Conservation (phyloP, 2,113 vertebrate species). For the Podiceps cristatus region DNA sequence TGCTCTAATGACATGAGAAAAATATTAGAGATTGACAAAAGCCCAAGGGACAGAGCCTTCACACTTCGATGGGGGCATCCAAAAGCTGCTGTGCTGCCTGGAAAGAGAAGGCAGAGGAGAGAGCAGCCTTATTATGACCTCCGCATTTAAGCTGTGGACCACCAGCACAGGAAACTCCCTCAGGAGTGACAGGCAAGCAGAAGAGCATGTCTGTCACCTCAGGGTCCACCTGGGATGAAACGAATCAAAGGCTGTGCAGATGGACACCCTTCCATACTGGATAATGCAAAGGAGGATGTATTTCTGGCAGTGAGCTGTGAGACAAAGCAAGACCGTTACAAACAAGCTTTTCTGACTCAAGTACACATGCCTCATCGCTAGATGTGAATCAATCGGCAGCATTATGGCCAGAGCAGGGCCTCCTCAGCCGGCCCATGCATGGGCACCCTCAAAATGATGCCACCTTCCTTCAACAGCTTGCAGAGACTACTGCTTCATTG, state of each 20-base stretch:
- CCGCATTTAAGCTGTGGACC: background rate
- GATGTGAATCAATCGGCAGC: background rate
- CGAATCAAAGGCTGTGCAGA: rapidly evolving
- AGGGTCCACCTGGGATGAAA: background rate
- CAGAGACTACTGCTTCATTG: background rate
- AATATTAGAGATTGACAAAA: background rate
- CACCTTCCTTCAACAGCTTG: background rate
- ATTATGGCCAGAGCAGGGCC: background rate
- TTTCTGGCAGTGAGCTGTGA: background rate
- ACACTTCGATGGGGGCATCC: background rate
- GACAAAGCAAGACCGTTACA: rapidly evolving
- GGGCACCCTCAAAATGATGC: background rate
- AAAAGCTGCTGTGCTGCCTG: background rate
- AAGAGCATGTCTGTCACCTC: background rate
- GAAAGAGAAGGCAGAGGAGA: background rate
- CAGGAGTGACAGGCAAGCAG: background rate
- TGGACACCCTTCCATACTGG: background rate
- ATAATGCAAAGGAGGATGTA: background rate
- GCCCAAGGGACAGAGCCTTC: background rate
- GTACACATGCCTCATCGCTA: background rate
- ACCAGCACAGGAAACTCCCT: background rate
- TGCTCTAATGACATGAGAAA: background rate
- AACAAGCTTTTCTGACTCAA: background rate
- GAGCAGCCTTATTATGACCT: background rate
- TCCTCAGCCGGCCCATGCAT: background rate